phyloP scores from a whole-genome alignment of 2,888 invertebrate species.

The Rhingia campestris region DNA sequence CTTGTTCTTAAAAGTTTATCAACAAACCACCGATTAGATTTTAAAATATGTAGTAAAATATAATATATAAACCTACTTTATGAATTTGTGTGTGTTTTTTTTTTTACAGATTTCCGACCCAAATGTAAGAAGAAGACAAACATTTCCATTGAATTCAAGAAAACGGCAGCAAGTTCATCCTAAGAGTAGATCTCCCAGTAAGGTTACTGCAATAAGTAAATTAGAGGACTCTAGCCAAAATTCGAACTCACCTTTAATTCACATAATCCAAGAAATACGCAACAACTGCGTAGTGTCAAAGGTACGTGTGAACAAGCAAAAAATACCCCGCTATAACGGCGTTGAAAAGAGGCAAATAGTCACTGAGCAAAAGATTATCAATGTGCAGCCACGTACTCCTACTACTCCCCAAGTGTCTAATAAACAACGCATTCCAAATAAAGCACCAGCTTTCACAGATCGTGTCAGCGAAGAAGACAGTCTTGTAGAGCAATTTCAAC shows the following conservation, averaged over 20 bases:
- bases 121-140: neutral
- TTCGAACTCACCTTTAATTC: constrained; percentile 79
- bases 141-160: constrained; percentile 34
- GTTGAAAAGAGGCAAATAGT: constrained; percentile 25
- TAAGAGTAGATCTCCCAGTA: constrained; percentile 30
- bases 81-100: neutral
- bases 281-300: constrained; percentile 81
- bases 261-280: constrained; percentile 81
- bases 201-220: constrained; percentile 77
- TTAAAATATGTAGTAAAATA: neutral
- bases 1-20: neutral
- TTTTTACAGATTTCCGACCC: constrained; percentile 50
- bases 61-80: neutral
- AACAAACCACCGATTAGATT: neutral
- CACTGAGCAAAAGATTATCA: constrained; percentile 34
- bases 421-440: constrained; percentile 4
- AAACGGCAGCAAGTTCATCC: constrained; percentile 4
- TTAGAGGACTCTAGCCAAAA: constrained; percentile 73
- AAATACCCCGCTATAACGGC: constrained; percentile 62
- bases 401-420: too few relatives aligned
- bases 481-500: constrained; percentile 65
- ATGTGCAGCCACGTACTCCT: neutral
- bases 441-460: constrained; percentile 8
- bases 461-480: constrained; percentile 71
- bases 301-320: constrained; percentile 80